phyloP scores from a whole-genome alignment of 2,113 vertebrate species.

The Willisornis vidua region DNA sequence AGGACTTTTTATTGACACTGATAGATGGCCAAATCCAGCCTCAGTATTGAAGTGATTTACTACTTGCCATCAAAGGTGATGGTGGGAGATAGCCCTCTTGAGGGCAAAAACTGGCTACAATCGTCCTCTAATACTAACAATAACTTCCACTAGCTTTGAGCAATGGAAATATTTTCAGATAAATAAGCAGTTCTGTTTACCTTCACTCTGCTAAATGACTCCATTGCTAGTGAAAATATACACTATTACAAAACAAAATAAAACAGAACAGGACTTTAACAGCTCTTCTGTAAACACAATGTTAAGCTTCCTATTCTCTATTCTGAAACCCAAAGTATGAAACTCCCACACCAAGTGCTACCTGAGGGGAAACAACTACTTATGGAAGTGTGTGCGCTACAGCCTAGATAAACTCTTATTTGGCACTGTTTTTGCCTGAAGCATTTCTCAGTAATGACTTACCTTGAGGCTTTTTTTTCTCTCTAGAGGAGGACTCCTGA shows the following conservation, averaged over 20 bases:
- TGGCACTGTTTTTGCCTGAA: constrained; percentile 31
- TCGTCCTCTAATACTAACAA: background rate
- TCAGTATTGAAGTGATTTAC: background rate
- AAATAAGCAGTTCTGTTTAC: background rate
- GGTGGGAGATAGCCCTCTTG: background rate
- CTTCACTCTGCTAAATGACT: background rate
- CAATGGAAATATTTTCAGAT: background rate
- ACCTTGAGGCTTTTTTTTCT: background rate
- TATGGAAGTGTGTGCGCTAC: background rate
- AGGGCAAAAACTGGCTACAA: background rate
- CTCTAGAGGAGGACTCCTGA: constrained; percentile 6
- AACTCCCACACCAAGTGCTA: background rate
- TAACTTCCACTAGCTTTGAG: background rate
- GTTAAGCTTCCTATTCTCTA: background rate
- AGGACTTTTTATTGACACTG: background rate
- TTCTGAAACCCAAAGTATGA: background rate
- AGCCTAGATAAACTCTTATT: background rate
- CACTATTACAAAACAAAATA: background rate
- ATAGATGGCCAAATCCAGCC: background rate
- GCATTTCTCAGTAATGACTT: background rate
- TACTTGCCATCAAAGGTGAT: background rate
- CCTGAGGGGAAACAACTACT: background rate
- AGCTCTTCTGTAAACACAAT: background rate
- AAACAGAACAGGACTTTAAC: background rate
- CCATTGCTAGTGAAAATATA: background rate